Percentiles rank a stretch among this genome's conserved stretches.
These are phyloP conservation scores for Stenopsyche tienmushanensis DNA, from an alignment of 1,140 invertebrate species.

Conservation along the genomic window DNA sequence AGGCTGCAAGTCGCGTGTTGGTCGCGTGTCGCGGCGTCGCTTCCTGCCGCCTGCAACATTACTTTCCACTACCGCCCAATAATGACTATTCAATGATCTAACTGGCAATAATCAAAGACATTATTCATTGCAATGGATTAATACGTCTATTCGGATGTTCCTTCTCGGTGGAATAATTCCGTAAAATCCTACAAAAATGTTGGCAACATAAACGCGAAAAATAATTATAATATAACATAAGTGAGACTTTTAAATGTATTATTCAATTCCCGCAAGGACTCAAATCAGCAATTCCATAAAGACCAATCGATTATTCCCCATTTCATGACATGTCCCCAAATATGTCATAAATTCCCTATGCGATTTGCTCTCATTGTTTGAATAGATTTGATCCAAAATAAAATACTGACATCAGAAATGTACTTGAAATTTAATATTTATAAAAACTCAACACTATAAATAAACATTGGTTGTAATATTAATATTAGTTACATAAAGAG, in stretches of 20 bases:
- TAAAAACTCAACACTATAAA: too few species aligned
- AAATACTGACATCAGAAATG: too few species aligned
- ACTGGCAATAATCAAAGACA: not conserved
- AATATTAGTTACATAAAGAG: too few species aligned
- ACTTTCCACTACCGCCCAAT: not conserved
- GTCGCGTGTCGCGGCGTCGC: slow-evolving; percentile 2
- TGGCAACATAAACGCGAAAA: too few species aligned
- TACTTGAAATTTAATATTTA: too few species aligned
- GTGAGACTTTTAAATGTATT: too few species aligned
- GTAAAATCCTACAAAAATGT: too few species aligned
- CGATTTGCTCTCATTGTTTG: slow-evolving; percentile 1
- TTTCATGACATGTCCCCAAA: not conserved
- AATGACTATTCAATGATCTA: slow-evolving; percentile 5
- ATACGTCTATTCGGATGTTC: too few species aligned
- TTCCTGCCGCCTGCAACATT: slow-evolving; percentile 9
- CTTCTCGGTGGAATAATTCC: too few species aligned
- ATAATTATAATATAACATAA: too few species aligned
- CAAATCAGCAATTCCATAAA: slow-evolving; percentile 9
- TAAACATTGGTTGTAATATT: too few species aligned
- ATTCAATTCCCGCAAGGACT: not conserved
- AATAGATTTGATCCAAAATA: too few species aligned
- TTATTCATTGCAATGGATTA: not conserved
- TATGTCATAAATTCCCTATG: not conserved
- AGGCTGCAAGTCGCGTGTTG: slow-evolving; percentile 2
- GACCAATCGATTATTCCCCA: slow-evolving; percentile 26